phyloP scores from a whole-genome alignment of 2,113 vertebrate genomes.

The Butastur rufipennis region DNA sequence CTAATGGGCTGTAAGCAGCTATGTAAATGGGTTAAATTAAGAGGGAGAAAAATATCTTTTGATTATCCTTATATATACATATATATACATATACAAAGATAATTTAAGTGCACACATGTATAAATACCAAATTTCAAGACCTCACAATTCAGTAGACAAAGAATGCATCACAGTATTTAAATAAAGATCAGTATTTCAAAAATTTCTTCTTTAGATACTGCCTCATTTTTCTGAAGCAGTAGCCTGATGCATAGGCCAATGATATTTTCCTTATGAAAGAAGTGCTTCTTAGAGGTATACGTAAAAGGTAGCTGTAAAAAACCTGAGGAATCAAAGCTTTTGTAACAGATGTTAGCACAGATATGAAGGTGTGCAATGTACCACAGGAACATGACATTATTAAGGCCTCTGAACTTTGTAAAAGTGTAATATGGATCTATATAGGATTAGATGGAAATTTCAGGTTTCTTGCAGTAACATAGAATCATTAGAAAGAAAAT shows the following conservation, averaged over 20 bases:
- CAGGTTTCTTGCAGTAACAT: background rate
- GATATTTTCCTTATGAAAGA: background rate
- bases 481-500: background rate
- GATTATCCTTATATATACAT: background rate
- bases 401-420: background rate
- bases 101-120: background rate
- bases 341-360: background rate
- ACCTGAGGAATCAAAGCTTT: background rate
- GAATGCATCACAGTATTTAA: background rate
- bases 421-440: background rate
- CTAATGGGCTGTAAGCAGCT: background rate
- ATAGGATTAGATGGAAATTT: background rate
- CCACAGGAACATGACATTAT: background rate
- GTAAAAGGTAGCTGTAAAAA: background rate
- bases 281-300: background rate
- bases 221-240: background rate
- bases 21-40: constrained; percentile 5
- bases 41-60: constrained; percentile 13
- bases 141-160: background rate
- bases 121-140: background rate
- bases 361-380: background rate
- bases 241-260: background rate
- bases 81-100: background rate
- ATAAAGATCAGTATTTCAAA: background rate
- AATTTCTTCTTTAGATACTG: background rate